phyloP scores from a whole-genome alignment of 2,113 vertebrate genomes.

The Sceloporus undulatus region DNA sequence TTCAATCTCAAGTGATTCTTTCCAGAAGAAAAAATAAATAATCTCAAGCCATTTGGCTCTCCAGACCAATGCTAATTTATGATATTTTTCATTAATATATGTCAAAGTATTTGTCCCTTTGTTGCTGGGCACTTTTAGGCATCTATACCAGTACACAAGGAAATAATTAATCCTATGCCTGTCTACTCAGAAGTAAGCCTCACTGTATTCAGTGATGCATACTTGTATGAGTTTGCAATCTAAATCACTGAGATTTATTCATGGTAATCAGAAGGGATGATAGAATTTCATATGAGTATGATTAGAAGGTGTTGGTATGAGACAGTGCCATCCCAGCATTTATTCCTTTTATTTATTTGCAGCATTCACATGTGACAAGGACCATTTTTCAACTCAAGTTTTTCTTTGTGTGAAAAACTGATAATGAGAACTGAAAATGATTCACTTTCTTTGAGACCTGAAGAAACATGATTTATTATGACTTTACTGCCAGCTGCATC shows the following conservation, averaged over 20 bases:
- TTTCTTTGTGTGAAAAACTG: slow-evolving; percentile 41
- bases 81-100: neutral
- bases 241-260: neutral
- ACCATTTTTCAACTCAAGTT: slow-evolving; percentile 19
- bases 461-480: neutral
- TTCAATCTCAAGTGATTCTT: neutral
- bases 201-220: too few species aligned
- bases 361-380: neutral
- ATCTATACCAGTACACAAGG: neutral
- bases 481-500: slow-evolving; percentile 3
- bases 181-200: too few species aligned
- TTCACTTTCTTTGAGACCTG: neutral
- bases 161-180: neutral
- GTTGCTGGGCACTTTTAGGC: neutral
- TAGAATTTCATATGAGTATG: neutral
- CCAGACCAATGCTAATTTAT: neutral
- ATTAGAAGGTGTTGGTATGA: neutral
- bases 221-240: too few species aligned
- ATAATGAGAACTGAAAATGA: slow-evolving; percentile 36
- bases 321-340: slow-evolving; percentile 8
- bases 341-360: neutral
- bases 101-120: neutral
- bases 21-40: neutral
- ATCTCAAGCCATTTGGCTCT: neutral
- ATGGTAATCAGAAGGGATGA: neutral